Percentiles rank a stretch among this genome's conserved stretches.
These are phyloP conservation scores for Masnerella sp. DNA, from an alignment of 2,888 invertebrate genomes.

Conservation along the genomic window DNA sequence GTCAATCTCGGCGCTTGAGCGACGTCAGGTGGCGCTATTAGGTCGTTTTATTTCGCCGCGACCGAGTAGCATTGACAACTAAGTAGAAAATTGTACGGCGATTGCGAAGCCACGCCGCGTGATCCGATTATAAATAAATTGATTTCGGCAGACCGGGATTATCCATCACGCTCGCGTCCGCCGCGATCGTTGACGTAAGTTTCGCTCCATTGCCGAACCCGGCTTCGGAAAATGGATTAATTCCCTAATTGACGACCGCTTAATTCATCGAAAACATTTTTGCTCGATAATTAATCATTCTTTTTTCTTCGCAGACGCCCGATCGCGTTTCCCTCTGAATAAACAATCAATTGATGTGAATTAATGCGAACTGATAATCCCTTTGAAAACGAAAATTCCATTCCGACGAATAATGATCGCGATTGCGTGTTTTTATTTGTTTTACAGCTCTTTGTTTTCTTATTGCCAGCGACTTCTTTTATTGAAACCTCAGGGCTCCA, in stretches of 20 bases:
- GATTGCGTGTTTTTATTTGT: conserved; percentile 20
- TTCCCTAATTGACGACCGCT: conserved; percentile 6
- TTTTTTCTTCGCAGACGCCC: not conserved
- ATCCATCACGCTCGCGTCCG: not conserved
- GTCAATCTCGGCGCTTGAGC: conserved; percentile 11
- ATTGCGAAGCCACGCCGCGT: not conserved
- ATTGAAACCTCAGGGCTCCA: conserved; percentile 37
- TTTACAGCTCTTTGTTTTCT: conserved; percentile 27
- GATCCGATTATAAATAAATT: conserved; percentile 28
- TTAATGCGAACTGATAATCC: conserved; percentile 24
- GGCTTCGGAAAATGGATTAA: not conserved
- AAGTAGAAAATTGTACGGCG: conserved; percentile 21
- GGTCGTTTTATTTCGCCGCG: conserved; percentile 13
- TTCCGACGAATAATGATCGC: conserved; percentile 22
- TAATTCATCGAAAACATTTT: not conserved
- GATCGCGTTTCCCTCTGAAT: not conserved
- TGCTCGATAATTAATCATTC: conserved; percentile 4
- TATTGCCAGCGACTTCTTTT: conserved; percentile 38
- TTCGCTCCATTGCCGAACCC: not conserved
- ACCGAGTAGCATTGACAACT: conserved; percentile 21
- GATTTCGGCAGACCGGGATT: conserved; percentile 8
- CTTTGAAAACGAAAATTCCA: conserved; percentile 22
- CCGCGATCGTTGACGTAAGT: conserved; percentile 20
- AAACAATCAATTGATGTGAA: conserved; percentile 17
- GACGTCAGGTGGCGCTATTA: conserved; percentile 19